Base-by-base conservation (phyloP, 2,888 invertebrate species). In the Eugnorisma glareosa region DNA sequence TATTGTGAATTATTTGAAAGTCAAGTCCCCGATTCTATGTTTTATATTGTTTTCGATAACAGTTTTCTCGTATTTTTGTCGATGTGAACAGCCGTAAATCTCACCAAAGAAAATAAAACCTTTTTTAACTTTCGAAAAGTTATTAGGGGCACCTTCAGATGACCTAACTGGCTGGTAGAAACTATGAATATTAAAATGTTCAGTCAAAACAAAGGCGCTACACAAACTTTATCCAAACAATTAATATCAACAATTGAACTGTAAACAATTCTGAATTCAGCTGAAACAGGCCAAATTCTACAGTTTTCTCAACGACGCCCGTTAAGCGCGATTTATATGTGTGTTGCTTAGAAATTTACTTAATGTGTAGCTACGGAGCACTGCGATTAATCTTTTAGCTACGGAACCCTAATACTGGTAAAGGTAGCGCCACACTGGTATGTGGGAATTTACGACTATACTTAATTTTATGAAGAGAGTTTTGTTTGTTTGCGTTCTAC, bases 321-420 rank as follows among this genome's bases (percentile, higher is more conserved):
- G 94, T 95, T 95, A 94, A 91, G 92, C 91, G 92, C 93, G 92
- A 95, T 95, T 94, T 95, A 94, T 95, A 93, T 93, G 93, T 94
- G 92, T 93, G 95, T 94, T 94, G 94, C 94, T 94, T 93, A 93
- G 93, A 94, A 91, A 94, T 94, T 94, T 94, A 94, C 94, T 94
- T 94, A 94, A 95, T 94, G 94, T 92, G 92, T 92, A 92, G 92
- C 93, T 92, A 87, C 91, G 89, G 91, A 92, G 91, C 92, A 87
- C 88, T 87, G 93, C 93, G 93, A 96, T 95, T 95, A 95, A 95
- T 95, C 93, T 93, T 89, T 85, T 80, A 88, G 76, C 83, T 72
- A 81, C 79, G 63, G 72, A 73, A 79, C 77, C 85, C 82, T 82
- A 79, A 83, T 73, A 80, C 81, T 67, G 79, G 82, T 80, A 79